phyloP scores from a whole-genome alignment of 2,797 vertebrate species.

The Cichlasoma orientale region DNA sequence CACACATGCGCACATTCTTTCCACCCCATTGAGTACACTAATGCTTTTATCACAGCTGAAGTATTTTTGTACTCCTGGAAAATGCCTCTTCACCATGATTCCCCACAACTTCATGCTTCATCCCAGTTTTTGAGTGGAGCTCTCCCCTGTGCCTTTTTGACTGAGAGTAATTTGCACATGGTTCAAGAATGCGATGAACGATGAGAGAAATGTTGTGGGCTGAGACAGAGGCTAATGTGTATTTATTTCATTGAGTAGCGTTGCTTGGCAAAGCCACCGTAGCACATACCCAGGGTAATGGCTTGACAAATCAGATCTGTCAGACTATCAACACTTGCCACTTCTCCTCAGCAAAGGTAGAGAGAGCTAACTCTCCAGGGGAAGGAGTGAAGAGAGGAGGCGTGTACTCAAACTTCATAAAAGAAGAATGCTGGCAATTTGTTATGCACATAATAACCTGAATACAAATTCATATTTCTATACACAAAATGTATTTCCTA shows the following conservation, averaged over 20 bases:
- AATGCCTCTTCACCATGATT: slow-evolving; percentile 12
- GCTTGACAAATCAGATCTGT: slow-evolving; percentile 76
- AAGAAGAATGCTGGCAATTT: slow-evolving; percentile 13
- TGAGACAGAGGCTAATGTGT: slow-evolving; percentile 52
- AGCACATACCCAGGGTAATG: slow-evolving; percentile 61
- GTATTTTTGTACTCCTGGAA: slow-evolving; percentile 26
- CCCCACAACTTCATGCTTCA: slow-evolving; percentile 7
- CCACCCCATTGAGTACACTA: slow-evolving; percentile 26
- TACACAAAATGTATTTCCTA: neutral
- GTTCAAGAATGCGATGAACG: slow-evolving; percentile 26
- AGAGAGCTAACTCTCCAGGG: slow-evolving; percentile 21
- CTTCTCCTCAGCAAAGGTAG: slow-evolving; percentile 59
- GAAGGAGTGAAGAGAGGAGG: slow-evolving; percentile 4
- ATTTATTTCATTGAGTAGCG: slow-evolving; percentile 70
- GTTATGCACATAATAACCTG: neutral
- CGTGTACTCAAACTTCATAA: neutral
- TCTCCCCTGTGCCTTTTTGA: slow-evolving; percentile 35
- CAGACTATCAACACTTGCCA: slow-evolving; percentile 63
- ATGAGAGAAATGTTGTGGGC: slow-evolving; percentile 42
- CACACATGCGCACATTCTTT: slow-evolving; percentile 35
- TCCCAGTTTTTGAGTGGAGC: slow-evolving; percentile 15
- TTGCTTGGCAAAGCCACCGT: slow-evolving; percentile 47
- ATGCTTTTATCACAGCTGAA: slow-evolving; percentile 36
- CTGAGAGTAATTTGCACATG: slow-evolving; percentile 55
- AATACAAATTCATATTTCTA: neutral